A percentile compares a stretch with the other conserved stretches of the same genome.
These are phyloP conservation scores for Pterocles gutturalis DNA, from an alignment of 2,113 vertebrate species.

Conservation along the genomic window DNA sequence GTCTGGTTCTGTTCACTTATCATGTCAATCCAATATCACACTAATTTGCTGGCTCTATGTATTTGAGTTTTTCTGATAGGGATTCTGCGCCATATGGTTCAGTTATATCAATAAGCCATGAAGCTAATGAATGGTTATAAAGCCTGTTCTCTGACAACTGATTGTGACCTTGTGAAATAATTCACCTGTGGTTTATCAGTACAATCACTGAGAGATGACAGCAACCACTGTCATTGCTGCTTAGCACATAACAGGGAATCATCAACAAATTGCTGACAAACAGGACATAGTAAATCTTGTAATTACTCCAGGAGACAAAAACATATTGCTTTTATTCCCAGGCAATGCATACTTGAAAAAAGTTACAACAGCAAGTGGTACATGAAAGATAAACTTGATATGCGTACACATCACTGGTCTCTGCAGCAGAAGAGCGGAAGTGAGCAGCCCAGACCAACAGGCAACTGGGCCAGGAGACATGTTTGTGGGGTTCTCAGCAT, in stretches of 20 bases:
- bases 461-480: not conserved
- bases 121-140: not conserved
- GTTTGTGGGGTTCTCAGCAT: not conserved
- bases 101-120: not conserved
- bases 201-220: not conserved
- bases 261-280: not conserved
- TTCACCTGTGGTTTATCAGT: not conserved
- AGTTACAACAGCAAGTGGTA: not conserved
- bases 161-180: not conserved
- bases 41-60: not conserved
- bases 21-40: not conserved
- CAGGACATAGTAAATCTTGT: not conserved
- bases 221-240: not conserved
- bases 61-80: not conserved
- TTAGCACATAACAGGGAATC: not conserved
- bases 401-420: too few species aligned
- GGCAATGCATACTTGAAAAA: not conserved
- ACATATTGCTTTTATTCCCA: not conserved
- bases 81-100: not conserved
- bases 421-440: not conserved
- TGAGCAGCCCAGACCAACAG: not conserved
- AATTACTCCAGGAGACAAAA: not conserved
- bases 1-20: not conserved
- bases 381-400: not conserved
- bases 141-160: not conserved